Evolutionary conservation across 2,888 invertebrate species (phyloP).

Genomic region (Norana najaformis): DNA sequence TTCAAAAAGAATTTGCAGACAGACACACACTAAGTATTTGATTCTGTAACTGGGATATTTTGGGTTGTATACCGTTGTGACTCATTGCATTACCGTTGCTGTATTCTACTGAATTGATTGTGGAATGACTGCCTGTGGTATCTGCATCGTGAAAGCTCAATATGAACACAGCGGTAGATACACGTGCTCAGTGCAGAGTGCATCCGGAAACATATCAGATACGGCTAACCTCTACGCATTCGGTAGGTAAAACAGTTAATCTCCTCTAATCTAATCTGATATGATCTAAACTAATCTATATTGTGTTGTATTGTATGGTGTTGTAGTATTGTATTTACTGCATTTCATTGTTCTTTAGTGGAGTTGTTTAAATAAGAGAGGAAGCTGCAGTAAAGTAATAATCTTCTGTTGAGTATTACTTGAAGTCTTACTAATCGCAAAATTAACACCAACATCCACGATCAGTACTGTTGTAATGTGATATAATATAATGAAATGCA

Average conservation of each 20-base stretch:
- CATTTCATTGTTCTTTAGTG: too few species aligned
- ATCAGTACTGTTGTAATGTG: too few species aligned
- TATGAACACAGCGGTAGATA: slow-evolving; percentile 86
- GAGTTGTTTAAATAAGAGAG: too few species aligned
- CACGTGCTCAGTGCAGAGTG: slow-evolving; percentile 81
- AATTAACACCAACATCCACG: too few species aligned
- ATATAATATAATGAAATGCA: too few species aligned
- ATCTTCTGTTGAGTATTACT: too few species aligned
- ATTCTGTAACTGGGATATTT: background rate
- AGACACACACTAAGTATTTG: too few species aligned
- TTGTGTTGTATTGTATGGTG: too few species aligned
- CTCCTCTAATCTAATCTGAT: background rate
- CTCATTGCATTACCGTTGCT: background rate
- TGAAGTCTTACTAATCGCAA: too few species aligned
- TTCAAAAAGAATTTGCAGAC: background rate
- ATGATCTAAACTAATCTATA: background rate
- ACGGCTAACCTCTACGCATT: slow-evolving; percentile 37
- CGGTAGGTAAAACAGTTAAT: slow-evolving; percentile 30
- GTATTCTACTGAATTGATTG: too few species aligned
- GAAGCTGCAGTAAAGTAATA: too few species aligned
- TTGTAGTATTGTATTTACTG: too few species aligned
- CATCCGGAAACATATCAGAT: slow-evolving; percentile 58
- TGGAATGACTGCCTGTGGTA: slow-evolving; percentile 50
- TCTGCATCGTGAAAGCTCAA: slow-evolving; percentile 76
- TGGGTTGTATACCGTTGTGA: background rate